Conservation (phyloP, 2,888 invertebrate species). For the Tupiocoris notatus region DNA sequence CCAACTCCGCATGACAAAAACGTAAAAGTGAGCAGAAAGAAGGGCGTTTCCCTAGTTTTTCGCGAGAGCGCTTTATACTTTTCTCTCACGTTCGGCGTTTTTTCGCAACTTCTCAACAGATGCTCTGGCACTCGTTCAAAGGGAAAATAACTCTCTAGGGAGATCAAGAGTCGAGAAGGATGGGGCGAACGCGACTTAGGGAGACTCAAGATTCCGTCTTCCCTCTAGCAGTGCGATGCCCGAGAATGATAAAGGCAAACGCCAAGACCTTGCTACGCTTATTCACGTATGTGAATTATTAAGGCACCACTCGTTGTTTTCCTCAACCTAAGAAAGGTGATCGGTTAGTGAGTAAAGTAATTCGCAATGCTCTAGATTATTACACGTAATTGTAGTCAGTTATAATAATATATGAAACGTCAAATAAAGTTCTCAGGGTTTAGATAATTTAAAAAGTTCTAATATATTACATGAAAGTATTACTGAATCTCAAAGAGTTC, state of each 20-base stretch:
- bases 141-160: background rate
- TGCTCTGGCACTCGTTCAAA: background rate
- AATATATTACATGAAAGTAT: no score
- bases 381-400: no score
- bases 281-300: background rate
- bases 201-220: background rate
- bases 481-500: no score
- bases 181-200: background rate
- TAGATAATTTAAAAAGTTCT: no score
- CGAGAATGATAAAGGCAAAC: background rate
- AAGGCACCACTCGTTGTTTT: background rate
- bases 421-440: no score
- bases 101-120: background rate
- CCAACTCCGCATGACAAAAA: no score
- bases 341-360: no score
- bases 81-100: background rate
- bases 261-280: background rate
- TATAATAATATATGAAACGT: no score
- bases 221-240: background rate
- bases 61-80: background rate
- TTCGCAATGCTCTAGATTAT: no score
- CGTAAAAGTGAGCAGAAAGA: no score
- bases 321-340: no score
- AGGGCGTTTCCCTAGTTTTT: no score
- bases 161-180: background rate